phyloP scores from a whole-genome alignment of 2,113 vertebrate species.

The Chunga burmeisteri region DNA sequence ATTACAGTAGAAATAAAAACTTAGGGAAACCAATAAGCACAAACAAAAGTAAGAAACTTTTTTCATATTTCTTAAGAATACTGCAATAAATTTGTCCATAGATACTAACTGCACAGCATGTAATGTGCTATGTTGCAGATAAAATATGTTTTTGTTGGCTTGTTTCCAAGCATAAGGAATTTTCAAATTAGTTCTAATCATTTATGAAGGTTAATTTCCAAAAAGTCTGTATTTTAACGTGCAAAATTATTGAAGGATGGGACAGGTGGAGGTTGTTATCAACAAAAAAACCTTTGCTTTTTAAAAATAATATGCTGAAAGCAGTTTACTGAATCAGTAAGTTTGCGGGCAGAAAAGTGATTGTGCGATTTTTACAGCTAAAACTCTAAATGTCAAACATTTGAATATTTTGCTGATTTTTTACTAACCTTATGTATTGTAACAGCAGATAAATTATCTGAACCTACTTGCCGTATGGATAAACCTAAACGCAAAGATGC shows the following conservation, averaged over 20 bases:
- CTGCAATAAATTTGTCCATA: background rate
- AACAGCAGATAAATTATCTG: background rate
- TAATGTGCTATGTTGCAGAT: background rate
- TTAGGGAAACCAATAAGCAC: background rate
- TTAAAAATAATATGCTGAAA: background rate
- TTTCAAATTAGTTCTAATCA: background rate
- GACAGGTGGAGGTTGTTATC: background rate
- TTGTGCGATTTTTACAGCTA: background rate
- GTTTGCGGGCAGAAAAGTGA: background rate
- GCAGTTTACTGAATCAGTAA: background rate
- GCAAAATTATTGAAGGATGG: background rate
- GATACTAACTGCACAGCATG: background rate
- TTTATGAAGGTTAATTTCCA: background rate
- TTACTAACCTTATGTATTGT: background rate
- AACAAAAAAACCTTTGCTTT: background rate
- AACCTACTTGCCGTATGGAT: background rate
- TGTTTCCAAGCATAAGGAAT: background rate
- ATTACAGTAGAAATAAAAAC: conserved; percentile 81
- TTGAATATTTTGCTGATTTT: background rate
- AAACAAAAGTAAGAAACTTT: conserved; percentile 63
- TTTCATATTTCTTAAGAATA: background rate
- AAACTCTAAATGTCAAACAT: background rate
- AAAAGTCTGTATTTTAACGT: background rate
- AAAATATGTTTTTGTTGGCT: background rate
- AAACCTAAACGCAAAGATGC: background rate